Evolutionary conservation across 2,113 vertebrate genomes (phyloP), one percentile per base, ranked within the genome.

Genomic region (Oryzias curvinotus): DNA sequence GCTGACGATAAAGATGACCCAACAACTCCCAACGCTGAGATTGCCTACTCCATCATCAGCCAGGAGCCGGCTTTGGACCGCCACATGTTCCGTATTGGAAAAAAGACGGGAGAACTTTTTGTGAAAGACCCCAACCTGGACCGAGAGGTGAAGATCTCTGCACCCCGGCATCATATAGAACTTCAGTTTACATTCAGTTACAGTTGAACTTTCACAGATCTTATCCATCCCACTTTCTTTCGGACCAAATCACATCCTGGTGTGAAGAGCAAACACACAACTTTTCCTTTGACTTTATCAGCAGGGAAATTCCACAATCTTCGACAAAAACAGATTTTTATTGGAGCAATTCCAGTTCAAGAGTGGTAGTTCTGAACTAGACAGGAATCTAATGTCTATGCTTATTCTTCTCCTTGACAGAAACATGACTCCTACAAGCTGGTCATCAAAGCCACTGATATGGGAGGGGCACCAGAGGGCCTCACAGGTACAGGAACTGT

Each of bases 401-500:
- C 12, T 8, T 48, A 18, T 48, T 48, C 12, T 7, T 19, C n/a
- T 45, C 44, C 1, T 45, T 45, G 14, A 4, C 47, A 48, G 47
- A 19, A 3, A 18, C 5, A 18, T 48, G 47, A 88, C 52, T 65
- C 26, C 55, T 91, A 90, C 68, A 82, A 16, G 50, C 67, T 92
- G 68, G 26, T 86, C 50, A 23, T 92, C 19, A 47, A 69, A 30
- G 89, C 77, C 44, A 65, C 23, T 26, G 91, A 92, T 55, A 0
- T 88, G 68, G 73, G 55, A 16, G 90, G 91, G 8, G 66, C 23
- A 16, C 1, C 60, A 25, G 57, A 44, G 1, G 90, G 85, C 1
- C 83, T 78, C 23, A 60, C 75, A 6, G 90, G 85, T 23, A 91
- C 89, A 28, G 91, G 91, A 49, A 90, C 84, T 14, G 90, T 90